Percentiles rank a stretch among this genome's conserved stretches.
These are phyloP conservation scores for Cantharis nigra DNA, from an alignment of 2,888 invertebrate species.

Conservation along the genomic window DNA sequence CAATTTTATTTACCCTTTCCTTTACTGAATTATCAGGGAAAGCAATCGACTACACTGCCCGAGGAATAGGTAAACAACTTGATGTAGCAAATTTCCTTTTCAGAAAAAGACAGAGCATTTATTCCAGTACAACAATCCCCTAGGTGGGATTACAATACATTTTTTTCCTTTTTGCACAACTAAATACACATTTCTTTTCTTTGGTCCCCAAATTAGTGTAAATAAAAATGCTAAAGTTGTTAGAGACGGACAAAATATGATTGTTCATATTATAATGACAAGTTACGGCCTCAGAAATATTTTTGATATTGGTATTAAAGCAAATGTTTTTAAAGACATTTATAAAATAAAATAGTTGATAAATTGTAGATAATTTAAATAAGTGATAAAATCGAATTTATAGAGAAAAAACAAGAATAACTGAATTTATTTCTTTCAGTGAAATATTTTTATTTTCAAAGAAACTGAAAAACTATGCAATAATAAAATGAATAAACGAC, in stretches of 20 bases:
- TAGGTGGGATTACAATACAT: neutral
- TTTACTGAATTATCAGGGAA: neutral
- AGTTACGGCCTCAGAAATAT: neutral
- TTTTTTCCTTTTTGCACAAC: neutral
- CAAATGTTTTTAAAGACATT: neutral
- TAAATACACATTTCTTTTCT: neutral
- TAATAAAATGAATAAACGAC: conserved; percentile 17
- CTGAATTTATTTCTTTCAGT: neutral
- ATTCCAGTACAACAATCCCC: neutral
- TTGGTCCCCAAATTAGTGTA: neutral
- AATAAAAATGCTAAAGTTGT: neutral
- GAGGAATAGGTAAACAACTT: neutral
- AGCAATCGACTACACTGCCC: too few relatives aligned
- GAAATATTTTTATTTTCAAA: neutral
- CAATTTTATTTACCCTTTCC: neutral
- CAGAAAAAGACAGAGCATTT: neutral
- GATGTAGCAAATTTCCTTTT: neutral
- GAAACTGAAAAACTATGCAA: neutral
- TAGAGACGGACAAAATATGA: neutral
- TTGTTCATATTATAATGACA: neutral
- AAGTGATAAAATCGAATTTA: neutral
- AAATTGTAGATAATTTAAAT: neutral
- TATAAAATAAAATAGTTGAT: neutral
- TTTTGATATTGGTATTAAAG: neutral
- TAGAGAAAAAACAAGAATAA: neutral